Base-by-base conservation (phyloP, 2,113 vertebrate genomes). In the Arenaria interpres region DNA sequence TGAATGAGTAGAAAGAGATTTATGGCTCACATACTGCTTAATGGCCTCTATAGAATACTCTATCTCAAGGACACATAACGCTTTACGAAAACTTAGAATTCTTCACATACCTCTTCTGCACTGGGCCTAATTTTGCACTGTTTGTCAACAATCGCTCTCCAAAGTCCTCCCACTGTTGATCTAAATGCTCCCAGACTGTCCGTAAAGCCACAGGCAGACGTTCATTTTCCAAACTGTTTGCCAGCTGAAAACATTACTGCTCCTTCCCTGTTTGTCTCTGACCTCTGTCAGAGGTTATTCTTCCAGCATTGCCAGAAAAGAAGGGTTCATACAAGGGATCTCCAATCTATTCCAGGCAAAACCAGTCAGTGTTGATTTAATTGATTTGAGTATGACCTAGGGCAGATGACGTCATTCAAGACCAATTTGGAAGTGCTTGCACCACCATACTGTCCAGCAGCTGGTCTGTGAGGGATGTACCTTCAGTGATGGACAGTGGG, bases 1-100 rank as follows among this genome's bases (percentile, higher is more conserved):
- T 91, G 81, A 89, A 91, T 59, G 77, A 56, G 6, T 68, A 75
- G 51, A 72, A 84, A 79, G 75, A 94, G 48, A 93, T 94, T 93
- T 89, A 88, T 76, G 53, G 84, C 74, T 94, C 77, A 85, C 77
- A 57, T 88, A 62, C 53, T 82, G 30, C 56, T 89, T 78, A 85
- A 89, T 64, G 62, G 12, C 32, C 87, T 94, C 81, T 57, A 53
- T 32, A 88, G 88, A 62, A 73, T 79, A 66, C 13, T 82, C 39
- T 83, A 43, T 89, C 94, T 88, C 89, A 90, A 85, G 74, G 57
- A 57, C 73, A 93, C 5, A 23, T 33, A 63, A 60, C 25, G 33
- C 43, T 78, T 60, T 60, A 60, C 5, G 4, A 88, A 64, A 96
- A 88, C 87, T 95, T 85, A 60, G 71, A 89, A 88, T 93, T 85